These are phyloP conservation scores for Conus canariensis DNA, from an alignment of 2,888 invertebrate genomes.

Conservation along the genomic window DNA sequence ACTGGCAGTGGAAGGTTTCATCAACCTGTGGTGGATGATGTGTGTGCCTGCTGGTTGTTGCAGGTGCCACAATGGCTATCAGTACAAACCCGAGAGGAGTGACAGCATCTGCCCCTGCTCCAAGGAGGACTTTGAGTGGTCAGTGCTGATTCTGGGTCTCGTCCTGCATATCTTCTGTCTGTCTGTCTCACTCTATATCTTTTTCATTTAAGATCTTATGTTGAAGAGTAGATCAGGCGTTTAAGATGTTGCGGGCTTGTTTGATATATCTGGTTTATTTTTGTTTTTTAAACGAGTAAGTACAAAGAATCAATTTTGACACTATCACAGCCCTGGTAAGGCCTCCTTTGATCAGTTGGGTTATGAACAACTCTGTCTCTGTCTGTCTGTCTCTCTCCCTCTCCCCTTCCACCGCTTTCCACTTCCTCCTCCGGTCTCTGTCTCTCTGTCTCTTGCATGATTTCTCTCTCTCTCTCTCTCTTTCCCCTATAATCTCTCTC, in stretches of 20 bases:
- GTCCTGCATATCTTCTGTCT: neutral
- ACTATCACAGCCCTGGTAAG: too few relatives aligned
- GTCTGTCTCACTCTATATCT: neutral
- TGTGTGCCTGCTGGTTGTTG: too few relatives aligned
- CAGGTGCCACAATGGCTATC: constrained; percentile 76
- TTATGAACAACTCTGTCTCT: neutral
- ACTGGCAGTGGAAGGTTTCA: too few relatives aligned
- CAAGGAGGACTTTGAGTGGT: constrained; percentile 78
- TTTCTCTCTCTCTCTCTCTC: neutral
- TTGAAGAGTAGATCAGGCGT: too few relatives aligned
- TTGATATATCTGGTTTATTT: too few relatives aligned
- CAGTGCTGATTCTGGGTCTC: constrained; percentile 41
- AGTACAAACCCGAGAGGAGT: constrained; percentile 51
- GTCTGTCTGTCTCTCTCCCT: neutral
- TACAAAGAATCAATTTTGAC: too few relatives aligned
- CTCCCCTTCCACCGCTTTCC: neutral
- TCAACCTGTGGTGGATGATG: too few relatives aligned
- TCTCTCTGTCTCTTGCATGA: neutral
- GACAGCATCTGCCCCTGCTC: constrained; percentile 69
- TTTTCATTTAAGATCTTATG: neutral
- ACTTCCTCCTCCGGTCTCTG: neutral
- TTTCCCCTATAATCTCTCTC: neutral
- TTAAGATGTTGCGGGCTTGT: too few relatives aligned
- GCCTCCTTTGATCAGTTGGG: too few relatives aligned
- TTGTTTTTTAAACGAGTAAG: too few relatives aligned